Evolutionary conservation across 2,888 invertebrate genomes (phyloP), one percentile per base, ranked within the genome.

Genomic region (Pollenia labialis): DNA sequence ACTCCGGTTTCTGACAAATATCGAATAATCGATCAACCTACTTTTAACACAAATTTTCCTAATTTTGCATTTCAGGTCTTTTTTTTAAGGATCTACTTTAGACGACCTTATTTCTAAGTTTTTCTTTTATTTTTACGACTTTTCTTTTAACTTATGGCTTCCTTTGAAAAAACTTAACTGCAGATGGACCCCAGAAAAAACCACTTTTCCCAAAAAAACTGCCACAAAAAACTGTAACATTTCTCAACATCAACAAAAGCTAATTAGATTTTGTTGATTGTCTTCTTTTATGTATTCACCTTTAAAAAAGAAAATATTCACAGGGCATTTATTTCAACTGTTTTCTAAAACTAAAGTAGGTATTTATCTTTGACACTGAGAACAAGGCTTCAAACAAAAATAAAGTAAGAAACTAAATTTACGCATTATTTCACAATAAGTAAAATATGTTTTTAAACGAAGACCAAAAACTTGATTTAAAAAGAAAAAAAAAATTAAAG

Each of bases 241-340:
- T 60, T 60, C 62, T 79, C 44, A 72, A 44, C 71, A 72, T 60
- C 50, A 68, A 56, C 60, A 81, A 60, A 68, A 60, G 68, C 68
- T 75, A 81, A 81, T 81, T 66, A 68, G 74, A 68, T 81, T 81
- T 69, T 75, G 68, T 66, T 40, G 23, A 52, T 48, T 56, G 58
- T 75, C 42, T 48, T 75, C 42, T 48, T 64, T 32, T 64, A 40
- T 16, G 23, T 64, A 12, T 52, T 32, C 50, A 68, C 32, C 52
- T 40, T n/a, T 4, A 58, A 14, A 68, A 40, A 74, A n/a, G 58
- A 40, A 46, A 9, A 64, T 64, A 12, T 54, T 32, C 14, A 42
- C n/a, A 62, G 10, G 9, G n/a, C 1, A 62, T 4, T 58, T 40
- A 32, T 68, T 23, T 18, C 12, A 23, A 23, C 18, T 32, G 4